A percentile compares a stretch with the other conserved stretches of the same genome.
These are phyloP conservation scores for Gephyroberyx darwinii DNA, from an alignment of 2,797 vertebrate genomes.

Conservation along the genomic window DNA sequence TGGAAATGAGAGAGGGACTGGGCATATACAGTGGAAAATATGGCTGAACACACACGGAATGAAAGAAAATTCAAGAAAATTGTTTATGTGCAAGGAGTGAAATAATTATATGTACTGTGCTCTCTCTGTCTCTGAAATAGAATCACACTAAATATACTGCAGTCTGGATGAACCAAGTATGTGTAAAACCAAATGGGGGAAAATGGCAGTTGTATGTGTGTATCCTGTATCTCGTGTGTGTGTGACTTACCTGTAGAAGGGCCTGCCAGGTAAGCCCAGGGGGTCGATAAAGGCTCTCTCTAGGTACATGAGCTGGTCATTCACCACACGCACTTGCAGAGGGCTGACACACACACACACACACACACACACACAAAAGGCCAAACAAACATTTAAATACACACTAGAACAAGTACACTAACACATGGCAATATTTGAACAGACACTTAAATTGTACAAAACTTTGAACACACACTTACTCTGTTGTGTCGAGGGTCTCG, in stretches of 20 bases:
- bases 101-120: no score
- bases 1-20: background rate
- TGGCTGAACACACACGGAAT: no score
- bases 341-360: slow-evolving; percentile 74
- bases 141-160: no score
- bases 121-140: no score
- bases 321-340: slow-evolving; percentile 86
- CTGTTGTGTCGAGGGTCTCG: slow-evolving; percentile 78
- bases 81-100: no score
- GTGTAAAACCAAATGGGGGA: background rate
- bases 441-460: background rate
- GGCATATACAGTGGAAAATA: no score
- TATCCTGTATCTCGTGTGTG: background rate
- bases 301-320: slow-evolving; percentile 95
- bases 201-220: no score
- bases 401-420: background rate
- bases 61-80: no score
- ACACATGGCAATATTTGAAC: background rate
- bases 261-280: slow-evolving; percentile 90
- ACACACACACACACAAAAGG: slow-evolving; percentile 15
- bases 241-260: slow-evolving; percentile 90
- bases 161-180: no score
- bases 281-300: slow-evolving; percentile 95
- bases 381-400: background rate
- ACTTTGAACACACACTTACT: slow-evolving; percentile 78